phyloP scores from a whole-genome alignment of 2,113 vertebrate genomes.

The Tringa solitaria region DNA sequence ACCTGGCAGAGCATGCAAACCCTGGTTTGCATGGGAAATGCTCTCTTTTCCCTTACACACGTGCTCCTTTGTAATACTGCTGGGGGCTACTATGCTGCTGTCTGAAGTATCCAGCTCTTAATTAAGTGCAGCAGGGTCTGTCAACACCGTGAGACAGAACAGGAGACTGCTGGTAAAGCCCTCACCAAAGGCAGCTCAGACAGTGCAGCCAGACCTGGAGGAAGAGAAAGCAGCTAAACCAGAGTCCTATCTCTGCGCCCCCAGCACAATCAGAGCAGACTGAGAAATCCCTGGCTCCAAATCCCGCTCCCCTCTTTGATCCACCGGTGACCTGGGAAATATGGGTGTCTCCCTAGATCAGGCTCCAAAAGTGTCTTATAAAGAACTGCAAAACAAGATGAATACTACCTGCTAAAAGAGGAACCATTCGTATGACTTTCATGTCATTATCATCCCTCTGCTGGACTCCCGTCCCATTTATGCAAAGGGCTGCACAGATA shows the following conservation, averaged over 20 bases:
- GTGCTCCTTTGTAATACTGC: constrained; percentile 19
- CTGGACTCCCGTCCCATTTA: not conserved
- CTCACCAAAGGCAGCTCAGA: not conserved
- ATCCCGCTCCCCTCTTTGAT: not conserved
- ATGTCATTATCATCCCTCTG: not conserved
- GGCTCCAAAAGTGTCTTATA: not conserved
- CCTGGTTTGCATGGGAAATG: constrained; percentile 25
- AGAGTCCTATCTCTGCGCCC: not conserved
- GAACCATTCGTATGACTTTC: not conserved
- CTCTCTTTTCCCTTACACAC: not conserved
- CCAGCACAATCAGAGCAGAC: not conserved
- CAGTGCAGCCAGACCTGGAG: not conserved
- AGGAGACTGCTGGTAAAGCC: not conserved
- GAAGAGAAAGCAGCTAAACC: not conserved
- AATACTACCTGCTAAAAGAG: not conserved
- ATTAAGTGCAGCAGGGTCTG: not conserved
- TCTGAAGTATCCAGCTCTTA: not conserved
- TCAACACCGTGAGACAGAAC: not conserved
- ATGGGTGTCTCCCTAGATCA: not conserved
- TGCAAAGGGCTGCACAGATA: not conserved
- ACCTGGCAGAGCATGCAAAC: constrained; percentile 25
- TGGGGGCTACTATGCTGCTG: not conserved
- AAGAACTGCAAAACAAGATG: not conserved
- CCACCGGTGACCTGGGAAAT: not conserved
- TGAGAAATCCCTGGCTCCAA: not conserved